Evolutionary conservation across 2,797 vertebrate species (phyloP), one percentile per base, ranked within the genome.

Genomic region (Hypotaenidia okinawae): DNA sequence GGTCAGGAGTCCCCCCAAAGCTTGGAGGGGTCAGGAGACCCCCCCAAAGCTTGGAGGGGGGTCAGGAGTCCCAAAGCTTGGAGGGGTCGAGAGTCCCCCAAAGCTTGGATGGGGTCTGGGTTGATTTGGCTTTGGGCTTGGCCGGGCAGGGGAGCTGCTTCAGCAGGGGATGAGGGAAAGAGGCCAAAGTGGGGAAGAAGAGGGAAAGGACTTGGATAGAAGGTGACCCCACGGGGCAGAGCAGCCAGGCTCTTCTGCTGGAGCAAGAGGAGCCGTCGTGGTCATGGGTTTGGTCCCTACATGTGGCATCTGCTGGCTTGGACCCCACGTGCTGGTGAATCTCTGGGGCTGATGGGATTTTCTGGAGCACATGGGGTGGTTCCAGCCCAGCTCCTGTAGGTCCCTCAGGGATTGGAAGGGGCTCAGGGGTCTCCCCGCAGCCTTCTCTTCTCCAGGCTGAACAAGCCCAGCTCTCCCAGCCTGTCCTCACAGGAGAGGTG

Each of bases 221-320:
- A 11, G 17, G 45, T 11, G 45, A 22, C 21, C 18, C 19, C 30
- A 59, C 1, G 0, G 2, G 18, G 13, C 2, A 2, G 15, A 30
- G 28, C 59, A 27, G 86, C 21, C 1, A 1, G 43, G 5, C 1
- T 21, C 22, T 33, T 18, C 45, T 35, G 15, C 33, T 1, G 2
- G 10, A 6, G 22, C 0, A 2, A 54, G 51, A n/a, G 37, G 43
- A 61, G 10, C 5, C 27, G 7, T 5, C 0, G 1, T 5, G 51
- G n/a, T 7, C 1, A 1, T 33, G 32, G 39, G 2, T 37, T 39
- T 58, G 62, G 45, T 64, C 16, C 24, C 41, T 10, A 1, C 39
- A 23, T 0, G 1, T 28, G 61, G 18, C 8, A 1, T 43, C 6
- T 30, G 16, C 28, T 24, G 35, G 22, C 69, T 35, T 3, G 1